Base-by-base conservation (phyloP, 2,888 invertebrate genomes). In the Laothoe populi region DNA sequence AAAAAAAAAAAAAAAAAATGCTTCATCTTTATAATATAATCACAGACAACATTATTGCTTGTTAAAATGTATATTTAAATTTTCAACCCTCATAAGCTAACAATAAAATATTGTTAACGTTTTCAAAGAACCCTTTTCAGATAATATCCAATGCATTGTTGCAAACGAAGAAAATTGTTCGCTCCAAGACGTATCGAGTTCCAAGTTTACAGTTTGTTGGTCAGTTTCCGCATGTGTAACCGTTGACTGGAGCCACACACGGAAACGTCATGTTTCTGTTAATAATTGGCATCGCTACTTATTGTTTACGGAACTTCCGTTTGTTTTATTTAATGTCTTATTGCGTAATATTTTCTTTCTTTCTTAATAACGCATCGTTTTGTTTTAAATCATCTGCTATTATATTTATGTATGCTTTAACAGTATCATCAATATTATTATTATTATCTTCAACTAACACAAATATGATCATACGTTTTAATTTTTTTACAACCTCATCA, bases 241-340 rank as follows among this genome's bases (percentile, higher is more conserved):
- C 24, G 31, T 31, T 46, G 46, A 24, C 13, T 46, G 11, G 46
- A 13, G 16, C 44, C 19, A 24, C 24, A 53, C 53, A 53, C 53
- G 53, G 53, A 53, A 53, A 53, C 35, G 53, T 53, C 53, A 53
- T 31, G 35, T 19, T 19, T 26, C 26, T 49, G 53, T 53, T 53
- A 53, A 53, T 53, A 48, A 57, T 64, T 60, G 42, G 60, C 61
- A 61, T 59, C 53, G 57, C 57, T 65, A 40, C 65, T 46, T 65
- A 62, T 65, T 66, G 66, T 71, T 71, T 62, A 66, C 63, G 45
- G 58, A 31, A 62, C 59, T 60, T 45, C 57, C 49, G 59, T 65
- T 70, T 64, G 49, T 60, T 64, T 64, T 24, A 38, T 46, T n/a
- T 23, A 49, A 49, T 53, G 19, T 11, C 11, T 35, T 31, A 13